Conservation (phyloP, 1,140 invertebrate species). For the Hycleus cichorii region DNA sequence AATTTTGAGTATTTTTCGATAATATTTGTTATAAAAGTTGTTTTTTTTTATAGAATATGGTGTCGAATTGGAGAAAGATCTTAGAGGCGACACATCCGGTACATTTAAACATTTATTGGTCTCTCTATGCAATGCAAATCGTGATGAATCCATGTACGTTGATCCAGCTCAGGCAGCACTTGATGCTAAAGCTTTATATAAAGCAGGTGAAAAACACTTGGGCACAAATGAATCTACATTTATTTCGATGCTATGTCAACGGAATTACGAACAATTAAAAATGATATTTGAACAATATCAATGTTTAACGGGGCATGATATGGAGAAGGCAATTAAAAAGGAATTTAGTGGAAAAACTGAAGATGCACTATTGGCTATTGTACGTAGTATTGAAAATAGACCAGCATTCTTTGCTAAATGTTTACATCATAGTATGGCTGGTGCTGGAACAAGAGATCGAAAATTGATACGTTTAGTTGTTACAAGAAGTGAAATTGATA, state of each 20-base stretch:
- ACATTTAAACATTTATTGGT: conserved; percentile 77
- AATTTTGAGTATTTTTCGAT: conserved; percentile 41
- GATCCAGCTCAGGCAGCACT: conserved; percentile 54
- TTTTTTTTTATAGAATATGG: conserved; percentile 54
- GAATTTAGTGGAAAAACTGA: conserved; percentile 65
- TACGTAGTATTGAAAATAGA: conserved; percentile 75
- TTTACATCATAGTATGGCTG: conserved; percentile 79
- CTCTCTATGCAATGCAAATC: conserved; percentile 57
- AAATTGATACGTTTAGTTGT: conserved; percentile 82
- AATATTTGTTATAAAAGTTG: neutral
- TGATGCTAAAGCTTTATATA: conserved; percentile 65
- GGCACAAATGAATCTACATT: conserved; percentile 85
- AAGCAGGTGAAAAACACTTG: conserved; percentile 68
- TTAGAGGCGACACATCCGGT: conserved; percentile 76
- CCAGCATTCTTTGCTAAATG: conserved; percentile 83
- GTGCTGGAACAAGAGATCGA: conserved; percentile 76
- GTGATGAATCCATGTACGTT: conserved; percentile 62
- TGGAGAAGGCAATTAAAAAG: conserved; percentile 60
- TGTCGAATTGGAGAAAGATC: conserved; percentile 66
- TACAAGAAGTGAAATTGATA: conserved; percentile 80
- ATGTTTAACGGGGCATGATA: conserved; percentile 54
- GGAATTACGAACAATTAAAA: conserved; percentile 67
- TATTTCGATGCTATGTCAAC: conserved; percentile 71
- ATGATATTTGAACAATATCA: conserved; percentile 54
- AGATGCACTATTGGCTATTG: conserved; percentile 58